Percentiles rank a stretch among this genome's conserved stretches.
Evolutionary conservation across 2,888 invertebrate genomes (phyloP).

Genomic region (Ashinkailepas kermadecensis): DNA sequence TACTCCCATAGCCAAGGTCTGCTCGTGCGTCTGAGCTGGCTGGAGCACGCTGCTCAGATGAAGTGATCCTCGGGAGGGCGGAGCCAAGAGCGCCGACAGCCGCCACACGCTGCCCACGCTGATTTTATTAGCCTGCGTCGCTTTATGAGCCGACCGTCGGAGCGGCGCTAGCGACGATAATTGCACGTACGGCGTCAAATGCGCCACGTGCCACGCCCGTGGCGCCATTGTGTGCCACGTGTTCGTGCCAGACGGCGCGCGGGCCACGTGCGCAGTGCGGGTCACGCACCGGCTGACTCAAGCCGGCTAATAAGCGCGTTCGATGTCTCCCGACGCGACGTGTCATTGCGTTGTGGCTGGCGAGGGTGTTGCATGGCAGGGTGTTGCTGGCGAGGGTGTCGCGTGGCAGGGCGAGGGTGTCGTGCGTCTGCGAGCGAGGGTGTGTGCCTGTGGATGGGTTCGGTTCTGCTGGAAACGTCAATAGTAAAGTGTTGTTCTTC

Average conservation of each 20-base stretch:
- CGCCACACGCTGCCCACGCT: not conserved
- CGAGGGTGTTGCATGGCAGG: not conserved
- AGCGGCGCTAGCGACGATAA: not conserved
- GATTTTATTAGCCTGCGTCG: not conserved
- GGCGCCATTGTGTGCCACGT: constrained; percentile 3
- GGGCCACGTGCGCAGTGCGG: not conserved
- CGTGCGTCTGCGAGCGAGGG: too few relatives aligned
- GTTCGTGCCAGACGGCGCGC: not conserved
- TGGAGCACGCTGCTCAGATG: too few relatives aligned
- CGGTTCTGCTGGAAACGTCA: too few relatives aligned
- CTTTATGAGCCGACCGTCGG: not conserved
- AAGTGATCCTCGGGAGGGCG: too few relatives aligned
- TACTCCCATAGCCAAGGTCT: too few relatives aligned
- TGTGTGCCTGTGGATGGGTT: too few relatives aligned
- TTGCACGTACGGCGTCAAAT: constrained; percentile 7
- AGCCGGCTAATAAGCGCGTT: not conserved
- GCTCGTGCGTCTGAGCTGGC: too few relatives aligned
- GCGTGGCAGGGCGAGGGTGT: not conserved
- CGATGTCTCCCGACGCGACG: not conserved
- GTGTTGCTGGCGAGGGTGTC: too few relatives aligned
- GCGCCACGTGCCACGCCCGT: not conserved
- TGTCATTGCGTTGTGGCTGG: not conserved
- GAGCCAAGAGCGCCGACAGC: not conserved
- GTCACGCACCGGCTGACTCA: constrained; percentile 17
- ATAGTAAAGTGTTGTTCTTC: too few relatives aligned